Evolutionary conservation across 2,797 vertebrate genomes (phyloP).

Genomic region (Chaenodraco wilsoni): DNA sequence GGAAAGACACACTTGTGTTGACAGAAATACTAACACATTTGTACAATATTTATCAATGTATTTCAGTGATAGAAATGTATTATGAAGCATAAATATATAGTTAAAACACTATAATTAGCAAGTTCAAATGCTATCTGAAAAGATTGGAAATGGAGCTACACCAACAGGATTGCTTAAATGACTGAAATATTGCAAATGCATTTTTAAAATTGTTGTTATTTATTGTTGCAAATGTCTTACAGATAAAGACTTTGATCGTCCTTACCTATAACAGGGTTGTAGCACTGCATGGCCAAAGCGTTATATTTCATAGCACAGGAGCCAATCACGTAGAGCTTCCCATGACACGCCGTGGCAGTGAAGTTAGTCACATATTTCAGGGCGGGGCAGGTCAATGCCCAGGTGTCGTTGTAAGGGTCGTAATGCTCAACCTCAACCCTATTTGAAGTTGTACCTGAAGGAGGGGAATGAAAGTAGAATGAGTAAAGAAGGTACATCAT

Average conservation of each 20-base stretch:
- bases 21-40: not conserved
- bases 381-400: constrained; percentile 88
- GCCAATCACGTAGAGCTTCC: constrained; percentile 95
- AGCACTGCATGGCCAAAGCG: constrained; percentile 94
- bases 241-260: not conserved
- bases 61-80: not conserved
- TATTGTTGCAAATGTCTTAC: not conserved
- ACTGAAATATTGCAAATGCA: not conserved
- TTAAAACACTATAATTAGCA: not conserved
- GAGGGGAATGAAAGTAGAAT: constrained; percentile 11
- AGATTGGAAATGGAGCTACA: not conserved
- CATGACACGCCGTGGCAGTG: constrained; percentile 87
- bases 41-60: not conserved
- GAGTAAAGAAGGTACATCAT: not conserved
- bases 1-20: not conserved
- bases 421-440: constrained; percentile 94
- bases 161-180: not conserved
- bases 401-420: constrained; percentile 91
- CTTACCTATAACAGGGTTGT: constrained; percentile 94
- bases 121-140: not conserved
- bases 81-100: not conserved
- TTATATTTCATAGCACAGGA: constrained; percentile 98
- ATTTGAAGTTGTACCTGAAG: constrained; percentile 87
- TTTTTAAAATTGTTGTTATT: not conserved
- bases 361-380: constrained; percentile 97